phyloP scores from a whole-genome alignment of 2,797 vertebrate species.

The Spea hammondii region DNA sequence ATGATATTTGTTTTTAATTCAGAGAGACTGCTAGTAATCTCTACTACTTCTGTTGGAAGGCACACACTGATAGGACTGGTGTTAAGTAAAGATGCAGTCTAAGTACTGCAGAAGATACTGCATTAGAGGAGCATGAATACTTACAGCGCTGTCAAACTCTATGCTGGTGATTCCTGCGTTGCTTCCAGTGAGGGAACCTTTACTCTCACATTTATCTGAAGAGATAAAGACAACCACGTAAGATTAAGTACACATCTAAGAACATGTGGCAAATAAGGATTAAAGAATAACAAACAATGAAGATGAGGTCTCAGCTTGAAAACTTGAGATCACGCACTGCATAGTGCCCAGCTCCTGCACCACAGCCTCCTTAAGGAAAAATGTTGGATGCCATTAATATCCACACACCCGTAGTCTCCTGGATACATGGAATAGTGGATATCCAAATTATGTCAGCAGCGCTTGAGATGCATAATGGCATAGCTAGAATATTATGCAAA shows the following conservation, averaged over 20 bases:
- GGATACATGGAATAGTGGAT: slow-evolving; percentile 61
- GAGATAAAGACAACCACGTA: background rate
- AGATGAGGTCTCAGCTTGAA: slow-evolving; percentile 85
- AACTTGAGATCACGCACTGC: slow-evolving; percentile 79
- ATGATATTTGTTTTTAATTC: too few species aligned
- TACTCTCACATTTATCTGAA: slow-evolving; percentile 87
- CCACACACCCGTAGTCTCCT: slow-evolving; percentile 60
- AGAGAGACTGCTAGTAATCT: too few species aligned
- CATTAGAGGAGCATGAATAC: slow-evolving; percentile 58
- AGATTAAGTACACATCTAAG: slow-evolving; percentile 37
- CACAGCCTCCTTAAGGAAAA: slow-evolving; percentile 59
- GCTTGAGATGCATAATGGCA: slow-evolving; percentile 59
- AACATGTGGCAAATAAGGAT: background rate
- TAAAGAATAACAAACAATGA: background rate
- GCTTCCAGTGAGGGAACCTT: slow-evolving; percentile 89
- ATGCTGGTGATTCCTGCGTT: slow-evolving; percentile 98
- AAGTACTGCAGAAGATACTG: too few species aligned
- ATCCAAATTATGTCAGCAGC: slow-evolving; percentile 76
- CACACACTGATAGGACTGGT: too few species aligned
- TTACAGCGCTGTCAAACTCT: slow-evolving; percentile 93
- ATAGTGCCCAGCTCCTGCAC: slow-evolving; percentile 56
- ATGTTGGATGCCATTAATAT: slow-evolving; percentile 68
- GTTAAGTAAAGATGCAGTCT: too few species aligned
- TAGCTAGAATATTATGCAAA: slow-evolving; percentile 67
- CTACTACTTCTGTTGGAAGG: too few species aligned